Evolutionary conservation across 2,888 invertebrate genomes (phyloP), one percentile per base, ranked within the genome.

Genomic region (Agriopis leucophaearia): DNA sequence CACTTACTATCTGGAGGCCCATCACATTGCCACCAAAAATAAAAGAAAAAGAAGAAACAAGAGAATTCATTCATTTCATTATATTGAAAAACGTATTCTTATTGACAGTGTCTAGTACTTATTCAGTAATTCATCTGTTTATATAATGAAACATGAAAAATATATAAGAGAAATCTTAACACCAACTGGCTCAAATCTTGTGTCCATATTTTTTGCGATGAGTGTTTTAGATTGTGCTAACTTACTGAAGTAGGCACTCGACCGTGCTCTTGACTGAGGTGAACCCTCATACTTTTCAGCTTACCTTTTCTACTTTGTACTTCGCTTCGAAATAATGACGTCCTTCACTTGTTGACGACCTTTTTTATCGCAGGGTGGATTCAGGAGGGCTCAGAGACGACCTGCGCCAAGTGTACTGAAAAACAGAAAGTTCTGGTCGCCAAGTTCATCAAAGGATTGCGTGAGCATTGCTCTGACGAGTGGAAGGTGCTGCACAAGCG

Each of bases 381-480:
- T 0, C 87, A 87, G 0, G 86, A 87, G 62, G 83, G 81, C 0
- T 35, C 79, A 0, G 60, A 75, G 47, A 63, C 81, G 10, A 89
- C 92, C 64, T 96, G 96, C 81, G 87, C 79, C 50, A 96, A 96
- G 84, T 96, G 96, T 81, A 94, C 95, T 13, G 94, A 94, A 5
- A 95, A 95, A 72, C 96, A 96, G 81, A 95, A 94, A 78, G 81
- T 83, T 42, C 91, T 94, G 5, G 73, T 84, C 6, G 84, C 84
- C 69, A 95, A 95, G 81, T 94, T 96, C 15, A 94, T 96, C 54
- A 94, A 94, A 54, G 95, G 90, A 67, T 86, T 96, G 64, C 94
- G 95, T 66, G 90, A 95, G 52, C 90, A 95, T 94, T 95, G 75
- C 94, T 95, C 0, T 36, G 89, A 94, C 0, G 91, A 95, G 80